These are phyloP conservation scores for Antedon bifida DNA, from an alignment of 35 echinoderm and acorn worm species.

Conservation along the genomic window DNA sequence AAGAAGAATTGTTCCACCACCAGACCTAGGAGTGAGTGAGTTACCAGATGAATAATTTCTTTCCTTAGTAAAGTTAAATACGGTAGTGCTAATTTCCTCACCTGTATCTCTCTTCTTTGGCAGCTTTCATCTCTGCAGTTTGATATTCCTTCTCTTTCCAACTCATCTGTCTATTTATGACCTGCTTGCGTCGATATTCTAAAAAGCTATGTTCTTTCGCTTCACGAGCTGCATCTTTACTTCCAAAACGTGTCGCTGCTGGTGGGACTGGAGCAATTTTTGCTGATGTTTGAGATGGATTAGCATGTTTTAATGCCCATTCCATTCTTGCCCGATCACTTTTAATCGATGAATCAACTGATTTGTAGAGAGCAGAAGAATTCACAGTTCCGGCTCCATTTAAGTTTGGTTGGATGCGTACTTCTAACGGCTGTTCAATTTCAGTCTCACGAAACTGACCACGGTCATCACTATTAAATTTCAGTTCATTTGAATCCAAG, in stretches of 20 bases:
- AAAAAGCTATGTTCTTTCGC: constrained; percentile 43
- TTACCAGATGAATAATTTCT: no score
- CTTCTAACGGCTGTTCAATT: constrained; percentile 45
- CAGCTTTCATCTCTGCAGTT: constrained; percentile 30
- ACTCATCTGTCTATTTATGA: constrained; percentile 19
- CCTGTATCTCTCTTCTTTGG: constrained; percentile 67
- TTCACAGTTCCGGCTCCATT: constrained; percentile 17
- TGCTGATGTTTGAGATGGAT: constrained; percentile 11
- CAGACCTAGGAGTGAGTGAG: no score
- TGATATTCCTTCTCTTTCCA: constrained; percentile 29
- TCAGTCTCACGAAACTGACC: constrained; percentile 57
- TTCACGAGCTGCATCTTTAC: constrained; percentile 64
- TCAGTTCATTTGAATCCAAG: background rate
- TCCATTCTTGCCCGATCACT: constrained; percentile 53
- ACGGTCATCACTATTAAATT: constrained; percentile 8
- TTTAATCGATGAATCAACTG: constrained; percentile 32
- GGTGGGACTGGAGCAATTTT: constrained; percentile 9
- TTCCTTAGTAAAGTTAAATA: background rate
- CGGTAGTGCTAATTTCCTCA: constrained; percentile 1
- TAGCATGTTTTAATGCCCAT: constrained; percentile 23
- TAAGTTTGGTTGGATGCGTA: constrained; percentile 31
- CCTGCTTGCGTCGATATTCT: constrained; percentile 26
- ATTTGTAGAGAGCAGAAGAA: constrained; percentile 21
- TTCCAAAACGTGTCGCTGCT: constrained; percentile 18
- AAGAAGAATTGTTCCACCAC: no score